Evolutionary conservation across 2,888 invertebrate species (phyloP).

Genomic region (Neocrepidodera transversa): DNA sequence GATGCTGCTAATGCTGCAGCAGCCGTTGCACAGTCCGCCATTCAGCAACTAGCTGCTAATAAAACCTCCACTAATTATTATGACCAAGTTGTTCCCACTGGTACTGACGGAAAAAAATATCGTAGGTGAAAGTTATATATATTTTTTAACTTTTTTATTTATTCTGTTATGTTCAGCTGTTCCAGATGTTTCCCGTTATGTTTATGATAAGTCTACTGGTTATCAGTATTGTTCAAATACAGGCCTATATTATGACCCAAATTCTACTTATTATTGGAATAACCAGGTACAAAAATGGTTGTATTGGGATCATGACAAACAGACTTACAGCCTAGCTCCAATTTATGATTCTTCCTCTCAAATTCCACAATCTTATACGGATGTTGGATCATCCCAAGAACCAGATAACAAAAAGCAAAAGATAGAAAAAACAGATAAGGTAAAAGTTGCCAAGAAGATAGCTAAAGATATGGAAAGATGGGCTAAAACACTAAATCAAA

Average conservation of each 20-base stretch:
- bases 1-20: conserved; percentile 83
- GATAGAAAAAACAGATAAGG: conserved; percentile 87
- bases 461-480: conserved; percentile 95
- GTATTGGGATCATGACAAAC: conserved; percentile 88
- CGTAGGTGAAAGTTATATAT: conserved; percentile 57
- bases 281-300: conserved; percentile 88
- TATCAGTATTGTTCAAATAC: conserved; percentile 95
- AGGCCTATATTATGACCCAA: conserved; percentile 95
- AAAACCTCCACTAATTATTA: conserved; percentile 51
- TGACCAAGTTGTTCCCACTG: conserved; percentile 63
- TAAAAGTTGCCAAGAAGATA: conserved; percentile 96
- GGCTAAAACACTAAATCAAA: conserved; percentile 97
- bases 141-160: neutral
- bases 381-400: conserved; percentile 45
- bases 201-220: conserved; percentile 93
- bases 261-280: conserved; percentile 96
- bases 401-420: conserved; percentile 71
- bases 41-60: conserved; percentile 68
- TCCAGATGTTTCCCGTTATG: conserved; percentile 91
- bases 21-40: conserved; percentile 88
- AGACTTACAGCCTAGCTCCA: conserved; percentile 68
- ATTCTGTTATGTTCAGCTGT: conserved; percentile 60
- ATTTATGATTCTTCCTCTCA: conserved; percentile 49
- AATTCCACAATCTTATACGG: conserved; percentile 10
- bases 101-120: conserved; percentile 73